phyloP scores from a whole-genome alignment of 1,140 invertebrate species.

The Drosophila littoralis region DNA sequence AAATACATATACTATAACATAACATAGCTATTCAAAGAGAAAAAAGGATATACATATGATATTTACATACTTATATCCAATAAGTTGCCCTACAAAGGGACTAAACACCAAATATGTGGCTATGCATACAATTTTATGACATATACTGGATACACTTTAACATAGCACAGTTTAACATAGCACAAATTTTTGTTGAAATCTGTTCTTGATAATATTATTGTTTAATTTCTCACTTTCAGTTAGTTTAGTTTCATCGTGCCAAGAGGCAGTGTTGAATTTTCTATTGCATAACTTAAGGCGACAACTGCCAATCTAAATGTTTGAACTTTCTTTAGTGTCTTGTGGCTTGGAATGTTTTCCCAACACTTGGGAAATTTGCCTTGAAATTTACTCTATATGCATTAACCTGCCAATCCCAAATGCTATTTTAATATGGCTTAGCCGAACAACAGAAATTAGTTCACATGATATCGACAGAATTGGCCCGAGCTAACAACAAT shows the following conservation, averaged over 20 bases:
- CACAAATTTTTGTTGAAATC: too few relatives aligned
- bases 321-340: not conserved
- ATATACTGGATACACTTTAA: too few relatives aligned
- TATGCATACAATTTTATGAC: too few relatives aligned
- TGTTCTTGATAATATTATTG: not conserved
- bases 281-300: not conserved
- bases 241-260: not conserved
- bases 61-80: not conserved
- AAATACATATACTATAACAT: not conserved
- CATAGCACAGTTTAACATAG: too few relatives aligned
- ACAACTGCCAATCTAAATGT: not conserved
- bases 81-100: too few relatives aligned
- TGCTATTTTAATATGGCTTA: slow-evolving; percentile 39
- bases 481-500: not conserved
- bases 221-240: not conserved
- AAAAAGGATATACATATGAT: not conserved
- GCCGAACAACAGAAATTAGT: slow-evolving; percentile 1
- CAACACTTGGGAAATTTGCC: slow-evolving; percentile 11
- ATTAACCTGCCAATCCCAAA: slow-evolving; percentile 38
- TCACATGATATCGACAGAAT: not conserved
- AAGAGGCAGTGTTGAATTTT: not conserved
- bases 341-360: slow-evolving; percentile 10
- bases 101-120: too few relatives aligned
- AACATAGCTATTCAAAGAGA: too few relatives aligned
- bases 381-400: slow-evolving; percentile 42